Percentiles rank a stretch among this genome's conserved stretches.
Evolutionary conservation across 2,797 vertebrate species (phyloP).

Genomic region (Oreortyx pictus): DNA sequence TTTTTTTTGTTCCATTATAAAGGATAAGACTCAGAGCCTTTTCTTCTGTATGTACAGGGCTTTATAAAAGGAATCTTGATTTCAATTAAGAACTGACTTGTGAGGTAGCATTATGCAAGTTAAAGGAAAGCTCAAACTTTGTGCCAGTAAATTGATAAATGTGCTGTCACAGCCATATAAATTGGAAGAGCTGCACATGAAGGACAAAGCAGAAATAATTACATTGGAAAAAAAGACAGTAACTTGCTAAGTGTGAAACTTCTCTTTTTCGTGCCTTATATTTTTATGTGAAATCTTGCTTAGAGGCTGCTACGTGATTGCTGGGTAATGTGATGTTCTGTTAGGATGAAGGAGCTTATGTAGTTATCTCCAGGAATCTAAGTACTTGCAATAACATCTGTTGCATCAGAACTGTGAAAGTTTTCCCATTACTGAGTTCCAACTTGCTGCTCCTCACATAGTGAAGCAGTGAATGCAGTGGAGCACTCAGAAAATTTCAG

Average conservation of each 20-base stretch:
- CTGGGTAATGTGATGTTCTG: not conserved
- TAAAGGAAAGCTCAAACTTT: not conserved
- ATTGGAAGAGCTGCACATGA: not conserved
- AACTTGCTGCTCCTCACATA: not conserved
- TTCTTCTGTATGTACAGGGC: not conserved
- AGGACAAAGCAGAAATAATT: not conserved
- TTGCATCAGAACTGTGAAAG: not conserved
- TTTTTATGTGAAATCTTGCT: not conserved
- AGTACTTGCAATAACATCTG: constrained; percentile 7
- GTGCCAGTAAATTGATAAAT: constrained; percentile 9
- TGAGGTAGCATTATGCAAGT: not conserved
- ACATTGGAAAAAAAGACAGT: not conserved
- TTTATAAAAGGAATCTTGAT: constrained; percentile 18
- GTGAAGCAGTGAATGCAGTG: not conserved
- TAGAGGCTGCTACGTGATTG: not conserved
- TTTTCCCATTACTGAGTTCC: not conserved
- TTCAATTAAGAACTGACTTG: not conserved
- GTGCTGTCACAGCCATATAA: not conserved
- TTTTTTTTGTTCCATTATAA: constrained; percentile 4
- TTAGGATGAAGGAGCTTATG: not conserved
- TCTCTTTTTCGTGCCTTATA: not conserved
- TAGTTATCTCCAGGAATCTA: not conserved
- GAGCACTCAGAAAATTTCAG: not conserved
- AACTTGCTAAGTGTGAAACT: not conserved
- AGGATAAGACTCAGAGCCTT: not conserved